phyloP scores from a whole-genome alignment of 2,797 vertebrate genomes.

The Pogonophryne albipinna region DNA sequence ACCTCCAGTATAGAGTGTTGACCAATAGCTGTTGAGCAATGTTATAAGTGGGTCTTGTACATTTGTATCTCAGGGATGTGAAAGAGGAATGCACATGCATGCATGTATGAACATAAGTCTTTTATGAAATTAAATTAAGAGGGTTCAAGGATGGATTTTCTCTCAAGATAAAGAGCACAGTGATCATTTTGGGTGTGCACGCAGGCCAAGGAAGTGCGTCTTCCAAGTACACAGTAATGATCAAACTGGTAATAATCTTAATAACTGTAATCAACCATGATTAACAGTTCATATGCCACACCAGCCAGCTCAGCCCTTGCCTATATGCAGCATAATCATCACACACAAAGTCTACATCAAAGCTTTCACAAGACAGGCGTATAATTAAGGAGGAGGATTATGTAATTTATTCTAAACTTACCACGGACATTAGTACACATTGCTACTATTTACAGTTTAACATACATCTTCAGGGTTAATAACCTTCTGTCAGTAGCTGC shows the following conservation, averaged over 20 bases:
- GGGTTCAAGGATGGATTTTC: neutral
- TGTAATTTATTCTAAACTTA: neutral
- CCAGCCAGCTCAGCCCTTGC: slow-evolving; percentile 55
- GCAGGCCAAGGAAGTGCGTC: slow-evolving; percentile 4
- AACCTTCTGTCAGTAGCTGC: neutral
- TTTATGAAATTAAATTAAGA: neutral
- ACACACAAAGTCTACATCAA: neutral
- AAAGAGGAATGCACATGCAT: neutral
- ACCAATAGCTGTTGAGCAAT: neutral
- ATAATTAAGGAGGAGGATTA: slow-evolving; percentile 1
- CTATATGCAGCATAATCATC: slow-evolving; percentile 53
- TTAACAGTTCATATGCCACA: slow-evolving; percentile 48
- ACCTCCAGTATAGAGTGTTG: too few relatives aligned
- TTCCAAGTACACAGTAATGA: slow-evolving; percentile 20
- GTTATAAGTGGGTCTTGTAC: neutral
- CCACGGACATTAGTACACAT: neutral
- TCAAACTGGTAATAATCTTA: slow-evolving; percentile 26
- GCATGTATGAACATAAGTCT: too few relatives aligned
- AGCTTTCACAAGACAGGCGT: neutral
- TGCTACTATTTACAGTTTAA: neutral
- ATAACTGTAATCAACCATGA: slow-evolving; percentile 46
- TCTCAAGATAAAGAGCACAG: neutral
- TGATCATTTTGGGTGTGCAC: slow-evolving; percentile 8
- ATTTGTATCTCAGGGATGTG: neutral
- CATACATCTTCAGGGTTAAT: neutral